Conservation (phyloP, 2,888 invertebrate species). For the Slavum lentiscoides region DNA sequence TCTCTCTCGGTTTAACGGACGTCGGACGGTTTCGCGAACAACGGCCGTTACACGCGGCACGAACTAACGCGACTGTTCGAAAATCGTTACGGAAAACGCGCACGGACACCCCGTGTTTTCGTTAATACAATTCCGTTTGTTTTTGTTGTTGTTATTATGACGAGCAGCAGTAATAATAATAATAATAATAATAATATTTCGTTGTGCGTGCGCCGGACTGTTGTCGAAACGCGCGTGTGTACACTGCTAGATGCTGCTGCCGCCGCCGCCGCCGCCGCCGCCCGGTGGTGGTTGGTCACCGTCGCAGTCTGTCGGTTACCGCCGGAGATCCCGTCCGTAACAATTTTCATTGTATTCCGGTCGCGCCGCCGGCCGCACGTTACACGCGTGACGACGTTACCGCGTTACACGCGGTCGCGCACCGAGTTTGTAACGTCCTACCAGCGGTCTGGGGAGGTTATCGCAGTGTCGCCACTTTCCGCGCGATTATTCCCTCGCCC, state of each 20-base stretch:
- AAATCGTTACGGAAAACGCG: conserved; percentile 7
- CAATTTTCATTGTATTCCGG: too few species aligned
- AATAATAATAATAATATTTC: neutral
- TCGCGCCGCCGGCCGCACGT: too few species aligned
- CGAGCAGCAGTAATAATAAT: too few species aligned
- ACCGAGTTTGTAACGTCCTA: too few species aligned
- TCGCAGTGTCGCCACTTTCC: too few species aligned
- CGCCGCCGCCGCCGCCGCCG: neutral
- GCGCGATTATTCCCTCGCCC: too few species aligned
- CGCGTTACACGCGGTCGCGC: too few species aligned
- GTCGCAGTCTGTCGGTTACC: neutral
- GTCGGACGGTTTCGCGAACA: neutral
- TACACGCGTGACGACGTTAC: too few species aligned
- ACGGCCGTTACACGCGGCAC: neutral
- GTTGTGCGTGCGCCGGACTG: neutral
- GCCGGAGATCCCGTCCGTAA: too few species aligned
- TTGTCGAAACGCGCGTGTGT: conserved; percentile 14
- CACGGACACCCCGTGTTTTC: neutral
- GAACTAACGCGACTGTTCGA: neutral
- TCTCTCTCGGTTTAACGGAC: conserved; percentile 12
- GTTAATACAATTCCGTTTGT: too few species aligned
- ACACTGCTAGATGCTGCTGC: conserved; percentile 11
- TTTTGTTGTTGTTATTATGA: neutral
- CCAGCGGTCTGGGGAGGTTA: too few species aligned
- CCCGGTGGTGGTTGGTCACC: conserved; percentile 4